phyloP scores from a whole-genome alignment of 2,888 invertebrate species.

The Tetranychus piercei region DNA sequence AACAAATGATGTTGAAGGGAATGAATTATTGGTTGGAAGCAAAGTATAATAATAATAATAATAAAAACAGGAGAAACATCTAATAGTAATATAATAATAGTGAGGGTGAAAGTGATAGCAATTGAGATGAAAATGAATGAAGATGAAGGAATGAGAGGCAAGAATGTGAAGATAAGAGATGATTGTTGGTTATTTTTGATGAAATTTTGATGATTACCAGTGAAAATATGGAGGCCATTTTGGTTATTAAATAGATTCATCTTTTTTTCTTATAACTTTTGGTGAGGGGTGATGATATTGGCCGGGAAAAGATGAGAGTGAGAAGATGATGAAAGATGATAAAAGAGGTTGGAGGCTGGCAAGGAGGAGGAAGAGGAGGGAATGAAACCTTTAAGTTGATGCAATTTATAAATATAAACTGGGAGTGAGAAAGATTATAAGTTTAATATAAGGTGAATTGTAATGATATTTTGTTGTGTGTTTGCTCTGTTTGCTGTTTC shows the following conservation, averaged over 20 bases:
- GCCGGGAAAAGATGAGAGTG: neutral
- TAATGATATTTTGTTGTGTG: neutral
- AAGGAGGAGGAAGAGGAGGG: neutral
- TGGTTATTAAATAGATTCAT: neutral
- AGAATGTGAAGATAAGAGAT: constrained; percentile 1
- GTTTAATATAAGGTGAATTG: neutral
- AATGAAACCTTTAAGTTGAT: neutral
- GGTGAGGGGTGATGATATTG: neutral
- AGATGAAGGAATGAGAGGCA: constrained; percentile 8
- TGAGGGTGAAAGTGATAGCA: neutral
- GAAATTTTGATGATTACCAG: neutral
- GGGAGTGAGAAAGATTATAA: neutral
- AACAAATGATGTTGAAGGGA: neutral
- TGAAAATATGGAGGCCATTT: neutral
- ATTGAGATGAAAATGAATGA: neutral
- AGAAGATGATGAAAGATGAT: neutral
- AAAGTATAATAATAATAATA: neutral
- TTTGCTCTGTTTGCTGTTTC: too few relatives aligned
- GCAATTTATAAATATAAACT: neutral
- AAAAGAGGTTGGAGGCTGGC: neutral
- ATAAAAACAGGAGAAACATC: neutral
- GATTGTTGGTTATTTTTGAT: neutral
- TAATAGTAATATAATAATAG: neutral
- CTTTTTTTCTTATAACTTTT: neutral
- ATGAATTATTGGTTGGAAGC: neutral